Base-by-base conservation (phyloP, 2,888 invertebrate genomes). In the Choristoneura rosaceana region DNA sequence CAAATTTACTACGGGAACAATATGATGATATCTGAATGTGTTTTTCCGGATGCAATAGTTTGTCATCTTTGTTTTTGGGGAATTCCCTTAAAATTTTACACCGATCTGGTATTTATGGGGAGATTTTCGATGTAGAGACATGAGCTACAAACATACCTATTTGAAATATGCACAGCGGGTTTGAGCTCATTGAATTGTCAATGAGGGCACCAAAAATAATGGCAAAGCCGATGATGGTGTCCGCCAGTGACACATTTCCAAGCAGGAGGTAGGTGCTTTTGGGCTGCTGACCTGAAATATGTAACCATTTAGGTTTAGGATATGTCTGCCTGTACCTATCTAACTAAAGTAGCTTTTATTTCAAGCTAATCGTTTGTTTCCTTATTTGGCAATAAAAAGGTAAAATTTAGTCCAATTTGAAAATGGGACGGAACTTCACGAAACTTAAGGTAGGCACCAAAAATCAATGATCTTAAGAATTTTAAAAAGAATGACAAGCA, bases 231-330 rank as follows among this genome's bases (percentile, higher is more conserved):
- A 95, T 95, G n/a, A 96, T 88, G 10, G 96, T 90, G 81, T 96
- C 96, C 0, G 96, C 95, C 73, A 96, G 87, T 0, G 96, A 96
- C 1, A 96, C 95, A 84, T 96, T 96, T 1, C 96, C 96, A 3
- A 96, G 90, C 66, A 96, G 93, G 61, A 96, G 89, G 81, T 96
- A 96, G 0, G 96, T 96, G 73, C 95, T 95, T 78, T 95, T 94
- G 8, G 95, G 95, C 80, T 95, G 94, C 78, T 95, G 94, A 75
- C 95, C 96, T 96, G 55, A n/a, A 25, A 55, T 12, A 25, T 47
- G 1, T 47, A n/a, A 38, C 38, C 38, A 38, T 5, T 7, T 38
- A 2, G 5, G 34, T 5, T 38, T 7, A 4, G 7, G 4, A 5
- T 7, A 38, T 38, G 38, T 38, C 4, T 38, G 38, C 7, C 4